Percentiles rank a stretch among this genome's conserved stretches.
Evolutionary conservation across 2,888 invertebrate genomes (phyloP).

Genomic region (Monoplex corrugatus): DNA sequence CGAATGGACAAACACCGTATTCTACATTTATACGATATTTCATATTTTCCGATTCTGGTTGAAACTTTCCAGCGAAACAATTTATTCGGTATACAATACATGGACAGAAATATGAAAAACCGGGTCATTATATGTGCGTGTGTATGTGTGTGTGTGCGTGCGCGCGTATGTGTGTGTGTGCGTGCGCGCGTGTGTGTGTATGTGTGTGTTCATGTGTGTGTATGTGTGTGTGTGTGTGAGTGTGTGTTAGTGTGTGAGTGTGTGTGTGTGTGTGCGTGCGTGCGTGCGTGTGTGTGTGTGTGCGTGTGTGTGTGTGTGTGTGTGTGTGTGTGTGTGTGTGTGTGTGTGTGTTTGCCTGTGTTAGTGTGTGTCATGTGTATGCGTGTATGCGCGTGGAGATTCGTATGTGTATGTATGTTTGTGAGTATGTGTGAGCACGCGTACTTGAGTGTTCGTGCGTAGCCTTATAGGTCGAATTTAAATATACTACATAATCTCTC

Average conservation of each 20-base stretch:
- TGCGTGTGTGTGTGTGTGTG: conserved; percentile 14
- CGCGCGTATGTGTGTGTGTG: conserved; percentile 3
- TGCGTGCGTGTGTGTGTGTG: conserved; percentile 19
- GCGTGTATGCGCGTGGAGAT: background rate
- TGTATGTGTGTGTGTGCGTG: background rate
- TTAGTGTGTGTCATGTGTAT: conserved; percentile 6
- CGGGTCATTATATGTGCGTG: too few relatives aligned
- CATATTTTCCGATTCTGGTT: too few relatives aligned
- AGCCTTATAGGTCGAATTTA: background rate
- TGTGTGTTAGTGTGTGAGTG: background rate
- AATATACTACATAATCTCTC: too few relatives aligned
- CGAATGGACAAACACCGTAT: too few relatives aligned
- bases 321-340: background rate
- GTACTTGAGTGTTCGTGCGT: background rate
- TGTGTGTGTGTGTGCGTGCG: background rate
- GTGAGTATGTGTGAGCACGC: background rate
- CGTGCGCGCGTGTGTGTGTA: background rate
- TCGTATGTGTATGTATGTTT: conserved; percentile 10
- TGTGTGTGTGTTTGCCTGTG: background rate
- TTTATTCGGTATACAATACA: too few relatives aligned
- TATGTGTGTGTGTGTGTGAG: conserved; percentile 1
- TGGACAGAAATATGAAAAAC: too few relatives aligned
- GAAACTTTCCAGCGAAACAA: too few relatives aligned
- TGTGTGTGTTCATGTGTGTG: background rate
- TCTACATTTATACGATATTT: too few relatives aligned